These are phyloP conservation scores for Pipistrellus pipistrellus DNA, from an alignment of 2,797 vertebrate genomes.

Conservation along the genomic window DNA sequence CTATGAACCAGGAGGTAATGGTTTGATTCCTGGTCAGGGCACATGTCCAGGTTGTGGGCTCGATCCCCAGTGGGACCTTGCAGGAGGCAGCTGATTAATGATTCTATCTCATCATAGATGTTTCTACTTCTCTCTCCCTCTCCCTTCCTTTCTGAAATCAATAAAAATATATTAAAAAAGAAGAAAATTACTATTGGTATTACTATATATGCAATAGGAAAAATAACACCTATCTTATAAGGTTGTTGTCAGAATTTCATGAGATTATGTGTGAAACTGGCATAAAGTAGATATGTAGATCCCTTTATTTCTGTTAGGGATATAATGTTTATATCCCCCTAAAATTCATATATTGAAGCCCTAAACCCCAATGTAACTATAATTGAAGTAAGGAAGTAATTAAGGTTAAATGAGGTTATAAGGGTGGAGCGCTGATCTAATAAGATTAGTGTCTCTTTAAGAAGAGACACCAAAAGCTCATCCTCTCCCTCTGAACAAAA, in stretches of 20 bases:
- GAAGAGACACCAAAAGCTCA: not conserved
- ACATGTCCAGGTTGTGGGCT: too few relatives aligned
- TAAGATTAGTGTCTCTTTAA: conserved; percentile 12
- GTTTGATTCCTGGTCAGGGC: too few relatives aligned
- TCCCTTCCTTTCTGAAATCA: too few relatives aligned
- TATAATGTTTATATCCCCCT: not conserved
- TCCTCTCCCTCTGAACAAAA: not conserved
- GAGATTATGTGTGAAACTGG: conserved; percentile 19
- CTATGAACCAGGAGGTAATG: too few relatives aligned
- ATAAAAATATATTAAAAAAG: too few relatives aligned
- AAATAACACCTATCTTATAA: not conserved
- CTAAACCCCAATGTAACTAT: not conserved
- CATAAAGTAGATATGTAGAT: not conserved
- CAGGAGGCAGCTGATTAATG: too few relatives aligned
- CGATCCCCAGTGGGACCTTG: too few relatives aligned
- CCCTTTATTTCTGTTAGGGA: conserved; percentile 13
- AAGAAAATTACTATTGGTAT: not conserved
- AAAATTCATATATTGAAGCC: not conserved
- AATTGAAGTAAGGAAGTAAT: conserved; percentile 14
- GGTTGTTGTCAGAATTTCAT: conserved; percentile 18
- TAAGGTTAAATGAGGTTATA: not conserved
- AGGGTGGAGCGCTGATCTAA: not conserved
- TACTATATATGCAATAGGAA: not conserved
- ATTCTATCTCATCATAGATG: too few relatives aligned
- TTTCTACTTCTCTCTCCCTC: too few relatives aligned